phyloP scores from a whole-genome alignment of 2,797 vertebrate species.

The Furcifer pardalis region DNA sequence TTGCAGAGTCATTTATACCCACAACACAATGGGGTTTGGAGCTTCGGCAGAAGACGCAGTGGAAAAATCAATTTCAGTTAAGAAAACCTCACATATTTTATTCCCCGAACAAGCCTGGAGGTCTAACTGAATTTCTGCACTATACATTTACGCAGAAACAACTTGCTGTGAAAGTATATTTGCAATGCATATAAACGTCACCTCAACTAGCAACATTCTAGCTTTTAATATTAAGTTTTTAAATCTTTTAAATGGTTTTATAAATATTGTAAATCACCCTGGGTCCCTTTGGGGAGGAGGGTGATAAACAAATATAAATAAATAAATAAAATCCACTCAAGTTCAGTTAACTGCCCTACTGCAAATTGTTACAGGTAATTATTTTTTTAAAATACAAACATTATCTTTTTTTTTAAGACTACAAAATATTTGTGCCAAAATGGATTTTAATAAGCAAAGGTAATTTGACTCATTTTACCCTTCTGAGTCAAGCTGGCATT shows the following conservation, averaged over 20 bases:
- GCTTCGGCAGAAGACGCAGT: too few relatives aligned
- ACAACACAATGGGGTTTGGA: neutral
- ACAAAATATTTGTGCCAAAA: too few relatives aligned
- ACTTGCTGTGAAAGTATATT: neutral
- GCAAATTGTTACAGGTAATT: neutral
- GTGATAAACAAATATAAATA: too few relatives aligned
- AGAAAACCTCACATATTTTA: neutral
- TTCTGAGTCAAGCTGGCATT: slow-evolving; percentile 16
- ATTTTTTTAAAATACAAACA: neutral
- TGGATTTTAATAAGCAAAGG: too few relatives aligned
- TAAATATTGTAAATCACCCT: too few relatives aligned
- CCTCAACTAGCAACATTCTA: neutral
- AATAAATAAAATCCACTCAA: too few relatives aligned
- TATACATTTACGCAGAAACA: neutral
- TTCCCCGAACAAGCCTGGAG: neutral
- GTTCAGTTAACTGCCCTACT: neutral
- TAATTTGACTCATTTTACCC: slow-evolving; percentile 14
- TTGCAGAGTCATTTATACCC: slow-evolving; percentile 41
- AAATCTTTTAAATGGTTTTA: too few relatives aligned
- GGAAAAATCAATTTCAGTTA: too few relatives aligned
- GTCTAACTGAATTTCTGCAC: too few relatives aligned
- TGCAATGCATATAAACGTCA: neutral
- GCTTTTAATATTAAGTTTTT: too few relatives aligned
- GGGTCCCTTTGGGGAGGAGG: too few relatives aligned
- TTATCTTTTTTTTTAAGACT: too few relatives aligned